Conservation (phyloP, 2,888 invertebrate species). For the Microctonus hyperodae region DNA sequence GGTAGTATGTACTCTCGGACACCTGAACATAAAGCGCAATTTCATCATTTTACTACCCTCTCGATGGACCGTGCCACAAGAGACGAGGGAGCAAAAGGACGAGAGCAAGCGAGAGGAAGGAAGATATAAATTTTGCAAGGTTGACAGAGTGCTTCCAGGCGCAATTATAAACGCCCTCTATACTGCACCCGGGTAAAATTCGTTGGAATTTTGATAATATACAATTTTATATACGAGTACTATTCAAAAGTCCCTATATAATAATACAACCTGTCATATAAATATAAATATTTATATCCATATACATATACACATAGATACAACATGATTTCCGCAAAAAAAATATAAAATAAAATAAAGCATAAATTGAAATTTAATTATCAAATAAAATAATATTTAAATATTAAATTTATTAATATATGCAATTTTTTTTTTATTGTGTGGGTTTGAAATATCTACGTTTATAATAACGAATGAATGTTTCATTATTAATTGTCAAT, state of each 20-base stretch:
- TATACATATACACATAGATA: too few species aligned
- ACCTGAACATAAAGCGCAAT: not conserved
- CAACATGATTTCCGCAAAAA: too few species aligned
- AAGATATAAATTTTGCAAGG: not conserved
- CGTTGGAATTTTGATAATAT: not conserved
- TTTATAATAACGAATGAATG: not conserved
- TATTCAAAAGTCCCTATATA: too few species aligned
- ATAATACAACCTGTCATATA: too few species aligned
- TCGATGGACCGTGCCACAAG: not conserved
- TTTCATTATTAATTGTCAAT: slow-evolving; percentile 14
- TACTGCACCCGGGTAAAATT: slow-evolving; percentile 3
- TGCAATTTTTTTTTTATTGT: too few species aligned
- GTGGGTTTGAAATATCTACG: too few species aligned
- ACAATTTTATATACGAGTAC: too few species aligned
- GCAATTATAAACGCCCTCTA: slow-evolving; percentile 3
- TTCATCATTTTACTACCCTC: not conserved
- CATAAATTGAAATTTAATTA: too few species aligned
- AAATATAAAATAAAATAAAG: too few species aligned
- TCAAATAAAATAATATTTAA: too few species aligned
- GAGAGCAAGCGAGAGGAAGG: not conserved
- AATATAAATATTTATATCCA: too few species aligned
- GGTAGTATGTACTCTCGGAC: not conserved
- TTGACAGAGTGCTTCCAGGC: slow-evolving; percentile 2
- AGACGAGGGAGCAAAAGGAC: not conserved
- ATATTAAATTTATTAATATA: too few species aligned